Conservation (phyloP, 2,888 invertebrate species). For the Trissolcus brochymenae region DNA sequence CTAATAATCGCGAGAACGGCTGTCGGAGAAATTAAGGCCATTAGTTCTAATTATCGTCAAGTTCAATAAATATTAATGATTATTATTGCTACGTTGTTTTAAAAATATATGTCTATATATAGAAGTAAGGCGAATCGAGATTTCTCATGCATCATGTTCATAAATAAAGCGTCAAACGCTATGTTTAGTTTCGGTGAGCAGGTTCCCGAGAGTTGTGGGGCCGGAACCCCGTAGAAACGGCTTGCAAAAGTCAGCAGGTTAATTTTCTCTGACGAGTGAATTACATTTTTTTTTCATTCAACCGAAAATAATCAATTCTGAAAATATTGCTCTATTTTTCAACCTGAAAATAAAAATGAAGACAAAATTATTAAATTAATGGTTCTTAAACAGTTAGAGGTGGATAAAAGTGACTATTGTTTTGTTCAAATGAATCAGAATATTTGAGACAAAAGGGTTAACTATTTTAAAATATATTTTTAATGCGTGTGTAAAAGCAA, state of each 20-base stretch:
- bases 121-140: constrained; percentile 42
- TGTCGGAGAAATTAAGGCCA: constrained; percentile 6
- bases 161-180: constrained; percentile 51
- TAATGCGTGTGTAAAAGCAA: no score
- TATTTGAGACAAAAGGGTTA: no score
- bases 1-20: constrained; percentile 14
- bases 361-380: no score
- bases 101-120: constrained; percentile 32
- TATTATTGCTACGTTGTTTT: constrained; percentile 5
- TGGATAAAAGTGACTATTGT: no score
- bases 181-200: constrained; percentile 49
- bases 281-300: background rate
- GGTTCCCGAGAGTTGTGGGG: constrained; percentile 33
- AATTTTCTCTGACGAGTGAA: constrained; percentile 26
- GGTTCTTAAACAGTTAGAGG: no score
- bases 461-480: no score
- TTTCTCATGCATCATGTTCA: constrained; percentile 46
- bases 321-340: background rate
- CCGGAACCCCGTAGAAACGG: constrained; percentile 31
- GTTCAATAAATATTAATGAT: constrained; percentile 25
- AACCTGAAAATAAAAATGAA: background rate
- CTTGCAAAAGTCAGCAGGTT: constrained; percentile 30
- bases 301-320: no score
- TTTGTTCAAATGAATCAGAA: no score
- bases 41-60: constrained; percentile 34